A percentile compares a stretch with the other conserved stretches of the same genome.
These are phyloP conservation scores for Dromiciops gliroides DNA, from an alignment of 2,113 vertebrate genomes.

Conservation along the genomic window DNA sequence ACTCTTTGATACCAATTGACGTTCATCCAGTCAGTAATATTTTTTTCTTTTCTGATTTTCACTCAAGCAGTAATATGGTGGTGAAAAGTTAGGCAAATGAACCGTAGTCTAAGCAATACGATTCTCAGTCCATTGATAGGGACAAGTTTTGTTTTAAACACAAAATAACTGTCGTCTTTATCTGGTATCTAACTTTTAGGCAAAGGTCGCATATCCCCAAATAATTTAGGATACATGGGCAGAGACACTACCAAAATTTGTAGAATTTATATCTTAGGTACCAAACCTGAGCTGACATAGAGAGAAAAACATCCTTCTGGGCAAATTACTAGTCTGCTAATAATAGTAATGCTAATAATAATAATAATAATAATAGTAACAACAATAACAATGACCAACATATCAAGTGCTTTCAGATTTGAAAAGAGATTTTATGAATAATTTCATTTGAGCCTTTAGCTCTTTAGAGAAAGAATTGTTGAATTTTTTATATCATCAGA, in stretches of 20 bases:
- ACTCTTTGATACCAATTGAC: conserved; percentile 36
- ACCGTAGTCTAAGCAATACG: neutral
- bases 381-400: neutral
- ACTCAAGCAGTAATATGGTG: conserved; percentile 12
- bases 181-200: neutral
- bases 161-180: neutral
- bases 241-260: neutral
- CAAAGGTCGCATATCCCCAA: neutral
- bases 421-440: neutral
- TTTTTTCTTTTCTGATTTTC: conserved; percentile 31
- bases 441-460: neutral
- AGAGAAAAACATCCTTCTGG: neutral
- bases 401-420: neutral
- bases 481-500: neutral
- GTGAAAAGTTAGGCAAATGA: neutral
- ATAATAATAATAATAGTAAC: neutral
- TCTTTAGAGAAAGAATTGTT: neutral
- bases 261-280: neutral
- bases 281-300: neutral
- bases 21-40: neutral
- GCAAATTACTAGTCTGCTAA: neutral
- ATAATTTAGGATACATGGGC: neutral
- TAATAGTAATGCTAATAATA: neutral
- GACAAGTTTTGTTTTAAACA: neutral
- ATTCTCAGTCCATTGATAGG: neutral